Evolutionary conservation across 2,797 vertebrate genomes (phyloP).

Genomic region (Coilia nasus): DNA sequence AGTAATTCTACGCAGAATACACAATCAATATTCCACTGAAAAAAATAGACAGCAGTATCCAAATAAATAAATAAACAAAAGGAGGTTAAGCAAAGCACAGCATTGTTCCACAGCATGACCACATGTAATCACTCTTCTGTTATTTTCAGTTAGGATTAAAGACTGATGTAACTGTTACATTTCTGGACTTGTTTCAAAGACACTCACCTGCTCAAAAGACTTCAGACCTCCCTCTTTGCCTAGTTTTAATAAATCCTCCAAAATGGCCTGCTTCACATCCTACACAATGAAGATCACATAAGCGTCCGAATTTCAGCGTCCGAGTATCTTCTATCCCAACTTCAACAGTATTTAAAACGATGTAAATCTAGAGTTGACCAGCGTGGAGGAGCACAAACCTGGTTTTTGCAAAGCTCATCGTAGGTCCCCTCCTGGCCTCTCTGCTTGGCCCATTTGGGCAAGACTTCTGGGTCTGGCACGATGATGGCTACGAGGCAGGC

Average conservation of each 20-base stretch:
- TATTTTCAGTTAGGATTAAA: not conserved
- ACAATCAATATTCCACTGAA: not conserved
- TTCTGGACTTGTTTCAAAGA: not conserved
- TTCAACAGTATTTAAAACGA: not conserved
- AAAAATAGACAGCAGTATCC: not conserved
- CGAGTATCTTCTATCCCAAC: too few relatives aligned
- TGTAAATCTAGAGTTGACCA: too few relatives aligned
- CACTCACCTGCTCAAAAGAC: constrained; percentile 93
- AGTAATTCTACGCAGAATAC: too few relatives aligned
- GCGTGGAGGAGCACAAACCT: constrained; percentile 67
- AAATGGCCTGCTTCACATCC: constrained; percentile 85
- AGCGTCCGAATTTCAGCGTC: not conserved
- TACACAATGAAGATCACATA: constrained; percentile 53
- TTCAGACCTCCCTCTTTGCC: constrained; percentile 93
- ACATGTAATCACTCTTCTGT: not conserved
- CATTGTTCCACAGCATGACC: not conserved
- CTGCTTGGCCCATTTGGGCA: constrained; percentile 85
- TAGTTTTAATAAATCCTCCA: constrained; percentile 86
- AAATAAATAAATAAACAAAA: too few relatives aligned
- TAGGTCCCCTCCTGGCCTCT: constrained; percentile 83
- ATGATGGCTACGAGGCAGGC: constrained; percentile 90
- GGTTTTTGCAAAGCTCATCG: constrained; percentile 85
- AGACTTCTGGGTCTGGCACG: constrained; percentile 86
- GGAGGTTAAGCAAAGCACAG: not conserved
- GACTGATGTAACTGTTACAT: not conserved